Evolutionary conservation across 2,113 vertebrate species (phyloP), one percentile per base, ranked within the genome.

Genomic region (Periophthalmodon schlosseri): DNA sequence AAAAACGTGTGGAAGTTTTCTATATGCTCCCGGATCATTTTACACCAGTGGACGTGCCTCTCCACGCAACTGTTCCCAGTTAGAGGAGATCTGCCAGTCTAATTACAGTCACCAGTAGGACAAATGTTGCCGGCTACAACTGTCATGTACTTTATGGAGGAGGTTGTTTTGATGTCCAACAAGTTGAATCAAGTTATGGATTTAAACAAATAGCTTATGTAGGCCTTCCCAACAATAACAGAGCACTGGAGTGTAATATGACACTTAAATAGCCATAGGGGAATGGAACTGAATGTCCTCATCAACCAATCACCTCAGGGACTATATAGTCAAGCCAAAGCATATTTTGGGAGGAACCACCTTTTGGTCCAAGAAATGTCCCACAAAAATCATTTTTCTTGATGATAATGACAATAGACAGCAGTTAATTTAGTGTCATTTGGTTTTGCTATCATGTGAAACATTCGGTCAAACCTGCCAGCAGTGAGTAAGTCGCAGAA

Each of bases 51-150:
- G 82, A 89, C 84, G 69, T 90, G 79, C 85, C 84, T 87, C 83
- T 77, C 76, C 50, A 83, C 81, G 76, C 88, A 92, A 93, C 88
- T 93, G 89, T 91, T 92, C 80, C 70, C 81, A 83, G 89, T 88
- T 87, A 86, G 79, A 76, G 86, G 85, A 68, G 46, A 69, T 80
- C 85, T 82, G 89, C 85, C 88, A 84, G 76, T 85, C 78, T 83
- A 87, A 82, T 87, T 85, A 73, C 73, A 52, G 79, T 83, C 82
- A 73, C 67, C 65, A 75, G 74, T 49, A 36, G 78, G 79, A 78
- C 87, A 91, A 88, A 88, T 89, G 81, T 87, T 90, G 81, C 83
- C 84, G 77, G 80, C 73, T 72, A 76, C 77, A n/a, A 61, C 71
- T 83, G 64, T 69, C 39, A 70, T 84, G 74, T 80, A 72, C 74